Evolutionary conservation across 2,888 invertebrate species (phyloP), one percentile per base, ranked within the genome.

Genomic region (Cheilosia variabilis): DNA sequence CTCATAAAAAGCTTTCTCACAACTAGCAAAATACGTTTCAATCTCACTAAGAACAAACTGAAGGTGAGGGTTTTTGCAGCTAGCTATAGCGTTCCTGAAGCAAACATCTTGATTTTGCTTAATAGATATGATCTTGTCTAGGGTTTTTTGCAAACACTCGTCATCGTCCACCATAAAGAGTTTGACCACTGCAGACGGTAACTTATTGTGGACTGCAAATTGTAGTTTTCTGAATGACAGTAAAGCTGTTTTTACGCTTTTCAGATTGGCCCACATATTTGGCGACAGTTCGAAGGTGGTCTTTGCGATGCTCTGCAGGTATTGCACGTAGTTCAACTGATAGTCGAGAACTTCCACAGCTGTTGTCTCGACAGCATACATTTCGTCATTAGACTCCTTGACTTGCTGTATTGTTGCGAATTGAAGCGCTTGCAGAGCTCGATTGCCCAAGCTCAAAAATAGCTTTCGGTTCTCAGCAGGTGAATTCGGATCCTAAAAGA

Each of bases 141-240:
- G 57, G 6, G 60, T 47, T 9, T 24, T 50, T 15, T 82, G 71
- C 41, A 87, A 27, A 43, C 88, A 78, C 1, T 63, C 66, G 15
- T 82, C 69, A 50, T 87, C 75, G 34, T 88, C 82, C 2, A 77
- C 62, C 87, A 88, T 88, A 13, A 84, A 87, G 1, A 88, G 68
- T 15, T 78, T 45, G 15, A 87, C 69, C 34, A 88, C 76, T 4
- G 82, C 58, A 17, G 88, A 81, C 1, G 88, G 87, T 37, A 88
- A 53, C 10, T 78, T 72, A 27, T 81, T 81, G 22, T 53, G 31
- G 1, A 68, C 60, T 27, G 86, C 81, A 31, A 71, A 72, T 37
- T 71, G 72, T 5, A 86, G 63, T 17, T 71, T 65, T 47, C 76
- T 81, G 0, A 86, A 37, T 4, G 81, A 57, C 17, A 72, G 9